A percentile compares a stretch with the other conserved stretches of the same genome.
These are phyloP conservation scores for Phymatocera aterrima DNA, from an alignment of 2,888 invertebrate species.

Conservation along the genomic window DNA sequence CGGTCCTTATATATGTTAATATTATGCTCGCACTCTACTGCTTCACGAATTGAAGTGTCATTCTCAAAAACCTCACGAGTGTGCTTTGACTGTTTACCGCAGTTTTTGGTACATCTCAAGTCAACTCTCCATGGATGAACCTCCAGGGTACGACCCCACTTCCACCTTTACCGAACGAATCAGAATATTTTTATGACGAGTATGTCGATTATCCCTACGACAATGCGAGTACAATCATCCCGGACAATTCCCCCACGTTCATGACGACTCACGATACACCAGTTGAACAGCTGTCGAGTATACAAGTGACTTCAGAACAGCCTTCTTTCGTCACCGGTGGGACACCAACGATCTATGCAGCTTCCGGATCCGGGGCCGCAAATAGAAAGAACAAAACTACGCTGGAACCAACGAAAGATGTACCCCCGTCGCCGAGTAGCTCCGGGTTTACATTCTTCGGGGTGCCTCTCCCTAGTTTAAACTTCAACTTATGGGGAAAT, in stretches of 20 bases:
- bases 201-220: constrained; percentile 87
- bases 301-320: constrained; percentile 17
- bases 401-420: constrained; percentile 54
- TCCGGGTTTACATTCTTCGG: constrained; percentile 91
- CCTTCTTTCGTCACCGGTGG: constrained; percentile 75
- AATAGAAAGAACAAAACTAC: constrained; percentile 63
- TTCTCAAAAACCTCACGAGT: not conserved
- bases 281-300: not conserved
- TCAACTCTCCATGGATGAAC: constrained; percentile 78
- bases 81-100: not conserved
- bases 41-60: not conserved
- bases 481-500: constrained; percentile 80
- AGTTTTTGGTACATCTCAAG: constrained; percentile 77
- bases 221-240: constrained; percentile 75
- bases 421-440: constrained; percentile 76
- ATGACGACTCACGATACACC: constrained; percentile 40
- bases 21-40: too few species aligned
- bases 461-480: constrained; percentile 85
- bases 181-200: constrained; percentile 90
- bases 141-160: constrained; percentile 76
- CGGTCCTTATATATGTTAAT: too few species aligned
- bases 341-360: constrained; percentile 80
- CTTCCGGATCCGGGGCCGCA: constrained; percentile 62
- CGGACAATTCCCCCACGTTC: constrained; percentile 51
- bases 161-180: constrained; percentile 82